These are phyloP conservation scores for Phainopepla nitens DNA, from an alignment of 2,113 vertebrate species.

Conservation along the genomic window DNA sequence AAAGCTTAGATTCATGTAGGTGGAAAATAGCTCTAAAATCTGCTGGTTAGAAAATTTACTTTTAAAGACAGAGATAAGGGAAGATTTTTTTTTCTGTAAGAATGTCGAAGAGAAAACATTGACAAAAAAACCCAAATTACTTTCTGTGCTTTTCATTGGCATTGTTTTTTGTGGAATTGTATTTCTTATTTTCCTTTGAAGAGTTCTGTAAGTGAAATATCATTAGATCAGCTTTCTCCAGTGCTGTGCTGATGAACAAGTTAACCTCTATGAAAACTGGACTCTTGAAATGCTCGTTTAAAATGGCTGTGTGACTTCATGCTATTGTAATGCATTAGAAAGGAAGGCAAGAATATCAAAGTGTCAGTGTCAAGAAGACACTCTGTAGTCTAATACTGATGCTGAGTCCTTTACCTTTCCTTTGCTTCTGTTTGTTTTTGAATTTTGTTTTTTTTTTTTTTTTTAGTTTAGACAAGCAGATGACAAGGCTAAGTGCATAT, in stretches of 20 bases:
- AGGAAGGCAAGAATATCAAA: slow-evolving; percentile 7
- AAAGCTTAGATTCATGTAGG: neutral
- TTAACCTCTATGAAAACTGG: slow-evolving; percentile 31
- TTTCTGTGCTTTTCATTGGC: slow-evolving; percentile 14
- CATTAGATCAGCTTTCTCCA: slow-evolving; percentile 25
- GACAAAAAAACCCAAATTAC: neutral
- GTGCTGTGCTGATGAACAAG: slow-evolving; percentile 41
- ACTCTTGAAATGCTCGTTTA: slow-evolving; percentile 16
- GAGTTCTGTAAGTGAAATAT: slow-evolving; percentile 4
- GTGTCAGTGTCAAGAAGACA: neutral
- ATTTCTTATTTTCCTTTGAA: slow-evolving; percentile 21
- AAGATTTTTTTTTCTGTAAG: neutral
- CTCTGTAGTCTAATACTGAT: neutral
- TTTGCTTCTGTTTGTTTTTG: slow-evolving; percentile 37
- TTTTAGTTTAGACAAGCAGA: slow-evolving; percentile 24
- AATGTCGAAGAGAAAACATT: neutral
- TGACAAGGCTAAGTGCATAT: slow-evolving; percentile 18
- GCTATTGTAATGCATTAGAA: slow-evolving; percentile 30
- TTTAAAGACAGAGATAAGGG: neutral
- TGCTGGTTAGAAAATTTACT: neutral
- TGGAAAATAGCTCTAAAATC: neutral
- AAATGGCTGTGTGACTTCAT: slow-evolving; percentile 46
- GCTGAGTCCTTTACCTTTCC: slow-evolving; percentile 7
- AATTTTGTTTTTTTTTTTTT: neutral
- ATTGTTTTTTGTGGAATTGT: slow-evolving; percentile 6